Conservation (phyloP, 2,797 vertebrate species). For the Oreortyx pictus region DNA sequence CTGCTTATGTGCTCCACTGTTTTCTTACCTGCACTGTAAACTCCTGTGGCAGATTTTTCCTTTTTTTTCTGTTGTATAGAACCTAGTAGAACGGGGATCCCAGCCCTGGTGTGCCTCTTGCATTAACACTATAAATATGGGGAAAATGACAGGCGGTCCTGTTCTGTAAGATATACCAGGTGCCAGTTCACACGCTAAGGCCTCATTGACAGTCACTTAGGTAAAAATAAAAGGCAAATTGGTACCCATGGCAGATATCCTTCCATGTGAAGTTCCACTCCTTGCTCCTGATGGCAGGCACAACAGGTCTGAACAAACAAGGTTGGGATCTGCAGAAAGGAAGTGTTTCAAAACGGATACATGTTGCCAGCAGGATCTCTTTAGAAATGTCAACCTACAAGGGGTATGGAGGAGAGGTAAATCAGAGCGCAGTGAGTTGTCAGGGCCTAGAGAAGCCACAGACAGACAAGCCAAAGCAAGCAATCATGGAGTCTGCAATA, state of each 20-base stretch:
- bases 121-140: neutral
- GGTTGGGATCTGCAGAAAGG: neutral
- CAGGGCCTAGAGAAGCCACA: neutral
- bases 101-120: neutral
- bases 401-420: neutral
- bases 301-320: rapidly evolving
- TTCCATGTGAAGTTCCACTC: neutral
- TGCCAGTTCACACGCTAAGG: neutral
- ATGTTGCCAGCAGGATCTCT: neutral
- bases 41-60: neutral
- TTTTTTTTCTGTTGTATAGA: neutral
- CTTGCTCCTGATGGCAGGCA: neutral
- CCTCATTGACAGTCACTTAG: neutral
- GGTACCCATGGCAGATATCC: neutral
- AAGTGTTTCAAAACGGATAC: too few species aligned
- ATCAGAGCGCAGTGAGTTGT: neutral
- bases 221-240: neutral
- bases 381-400: neutral
- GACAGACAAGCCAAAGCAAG: neutral
- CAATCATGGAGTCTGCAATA: neutral
- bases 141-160: neutral
- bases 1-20: neutral
- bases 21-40: neutral
- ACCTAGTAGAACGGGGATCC: neutral
- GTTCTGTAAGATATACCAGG: neutral